Evolutionary conservation across 1,140 invertebrate species (phyloP).

Genomic region (Homalodisca vitripennis): DNA sequence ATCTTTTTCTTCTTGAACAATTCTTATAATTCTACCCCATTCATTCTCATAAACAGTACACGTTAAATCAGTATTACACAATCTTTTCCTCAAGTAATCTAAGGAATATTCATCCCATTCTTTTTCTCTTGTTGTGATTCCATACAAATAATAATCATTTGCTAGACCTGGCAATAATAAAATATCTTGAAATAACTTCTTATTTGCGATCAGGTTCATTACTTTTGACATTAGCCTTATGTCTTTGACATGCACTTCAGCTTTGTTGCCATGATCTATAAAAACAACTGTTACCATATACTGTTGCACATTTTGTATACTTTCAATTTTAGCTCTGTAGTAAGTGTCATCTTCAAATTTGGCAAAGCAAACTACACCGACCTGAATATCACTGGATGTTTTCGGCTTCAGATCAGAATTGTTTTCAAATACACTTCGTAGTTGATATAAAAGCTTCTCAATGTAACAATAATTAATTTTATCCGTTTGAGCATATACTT

Average conservation of each 20-base stretch:
- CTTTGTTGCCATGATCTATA: slow-evolving; percentile 68
- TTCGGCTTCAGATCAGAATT: slow-evolving; percentile 39
- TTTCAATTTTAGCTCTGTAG: slow-evolving; percentile 59
- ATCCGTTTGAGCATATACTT: slow-evolving; percentile 64
- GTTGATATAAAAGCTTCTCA: slow-evolving; percentile 53
- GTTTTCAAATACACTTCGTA: slow-evolving; percentile 51
- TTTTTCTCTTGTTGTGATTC: slow-evolving; percentile 50
- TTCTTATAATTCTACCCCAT: slow-evolving; percentile 11
- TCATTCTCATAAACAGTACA: background rate
- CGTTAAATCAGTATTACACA: background rate
- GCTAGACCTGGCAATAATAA: slow-evolving; percentile 50
- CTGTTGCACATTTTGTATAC: slow-evolving; percentile 46
- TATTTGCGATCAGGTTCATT: slow-evolving; percentile 35
- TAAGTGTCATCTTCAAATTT: slow-evolving; percentile 62
- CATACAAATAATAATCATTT: slow-evolving; percentile 56
- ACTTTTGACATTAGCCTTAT: slow-evolving; percentile 54
- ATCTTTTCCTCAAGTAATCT: slow-evolving; percentile 49
- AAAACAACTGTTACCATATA: slow-evolving; percentile 53
- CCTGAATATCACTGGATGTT: slow-evolving; percentile 47
- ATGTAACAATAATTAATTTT: slow-evolving; percentile 54
- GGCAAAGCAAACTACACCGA: slow-evolving; percentile 59
- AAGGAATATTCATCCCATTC: slow-evolving; percentile 54
- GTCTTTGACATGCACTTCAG: slow-evolving; percentile 53
- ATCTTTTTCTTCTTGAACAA: background rate
- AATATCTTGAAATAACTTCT: slow-evolving; percentile 34